Evolutionary conservation across 2,113 vertebrate species (phyloP).

Genomic region (Pituophis catenifer): DNA sequence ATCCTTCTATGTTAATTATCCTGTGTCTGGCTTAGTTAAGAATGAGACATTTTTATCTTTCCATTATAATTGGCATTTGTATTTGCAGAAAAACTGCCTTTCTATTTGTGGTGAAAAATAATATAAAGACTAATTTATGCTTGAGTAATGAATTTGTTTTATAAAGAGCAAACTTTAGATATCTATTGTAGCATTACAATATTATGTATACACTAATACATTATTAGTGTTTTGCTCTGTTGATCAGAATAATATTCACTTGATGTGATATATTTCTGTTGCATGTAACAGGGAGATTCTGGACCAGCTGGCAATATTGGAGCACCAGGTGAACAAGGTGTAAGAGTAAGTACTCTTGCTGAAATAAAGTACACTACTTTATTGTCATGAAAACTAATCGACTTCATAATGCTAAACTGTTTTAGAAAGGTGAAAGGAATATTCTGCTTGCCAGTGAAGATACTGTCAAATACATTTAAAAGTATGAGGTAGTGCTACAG

Average conservation of each 20-base stretch:
- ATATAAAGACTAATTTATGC: not conserved
- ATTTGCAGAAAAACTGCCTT: not conserved
- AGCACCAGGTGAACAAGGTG: constrained; percentile 80
- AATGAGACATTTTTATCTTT: not conserved
- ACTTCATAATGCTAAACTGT: not conserved
- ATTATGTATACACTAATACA: no score
- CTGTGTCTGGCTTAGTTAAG: not conserved
- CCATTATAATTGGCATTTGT: not conserved
- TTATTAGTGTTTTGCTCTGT: not conserved
- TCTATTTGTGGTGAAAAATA: not conserved
- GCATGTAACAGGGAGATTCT: constrained; percentile 75
- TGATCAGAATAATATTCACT: not conserved
- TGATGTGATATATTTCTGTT: constrained; percentile 1
- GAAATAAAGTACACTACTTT: not conserved
- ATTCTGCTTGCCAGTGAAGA: not conserved
- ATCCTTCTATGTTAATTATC: not conserved
- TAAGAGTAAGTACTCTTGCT: constrained; percentile 74
- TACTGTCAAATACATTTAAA: not conserved
- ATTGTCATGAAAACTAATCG: not conserved
- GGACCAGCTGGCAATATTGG: constrained; percentile 78
- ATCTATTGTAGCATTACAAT: not conserved
- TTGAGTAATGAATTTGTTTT: not conserved
- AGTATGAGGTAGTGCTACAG: not conserved
- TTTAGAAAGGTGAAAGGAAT: not conserved
- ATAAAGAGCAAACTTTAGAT: not conserved